Conservation (phyloP, 2,797 vertebrate species). For the Lepus oiostolus region DNA sequence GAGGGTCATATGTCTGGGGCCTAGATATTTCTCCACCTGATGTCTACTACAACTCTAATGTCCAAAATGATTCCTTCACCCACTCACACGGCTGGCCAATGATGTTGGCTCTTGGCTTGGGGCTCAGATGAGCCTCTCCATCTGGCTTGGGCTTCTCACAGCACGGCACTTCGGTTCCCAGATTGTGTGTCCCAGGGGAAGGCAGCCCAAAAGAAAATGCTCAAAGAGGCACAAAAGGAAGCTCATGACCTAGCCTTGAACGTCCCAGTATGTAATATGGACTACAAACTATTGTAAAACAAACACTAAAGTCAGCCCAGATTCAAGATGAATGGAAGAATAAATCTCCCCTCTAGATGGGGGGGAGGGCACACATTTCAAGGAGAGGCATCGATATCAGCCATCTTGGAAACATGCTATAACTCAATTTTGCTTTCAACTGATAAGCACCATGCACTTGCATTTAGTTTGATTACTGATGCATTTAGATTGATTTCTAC, state of each 20-base stretch:
- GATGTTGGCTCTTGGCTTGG: slow-evolving; percentile 2
- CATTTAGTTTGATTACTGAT: slow-evolving; percentile 31
- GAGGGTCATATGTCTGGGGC: not conserved
- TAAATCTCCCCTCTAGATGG: not conserved
- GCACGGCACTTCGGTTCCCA: slow-evolving; percentile 1
- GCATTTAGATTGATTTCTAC: slow-evolving; percentile 41
- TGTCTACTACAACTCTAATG: not conserved
- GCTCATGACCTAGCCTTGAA: not conserved
- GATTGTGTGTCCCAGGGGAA: not conserved
- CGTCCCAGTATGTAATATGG: slow-evolving; percentile 34
- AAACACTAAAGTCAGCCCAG: slow-evolving; percentile 40
- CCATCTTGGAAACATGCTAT: not conserved
- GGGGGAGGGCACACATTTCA: not conserved
- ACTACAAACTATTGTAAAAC: slow-evolving; percentile 31
- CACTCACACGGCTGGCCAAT: not conserved
- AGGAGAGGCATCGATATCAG: not conserved
- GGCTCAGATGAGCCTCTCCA: slow-evolving; percentile 13
- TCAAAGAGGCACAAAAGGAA: slow-evolving; percentile 31
- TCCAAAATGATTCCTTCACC: slow-evolving; percentile 47
- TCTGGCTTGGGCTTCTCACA: not conserved
- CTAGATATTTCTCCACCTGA: not conserved
- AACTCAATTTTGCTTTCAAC: slow-evolving; percentile 22
- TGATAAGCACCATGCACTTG: slow-evolving; percentile 40
- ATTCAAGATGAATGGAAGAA: slow-evolving; percentile 28
- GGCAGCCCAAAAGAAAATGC: slow-evolving; percentile 47